These are phyloP conservation scores for Sebastes oblongus DNA, from an alignment of 2,797 vertebrate species.

Conservation along the genomic window DNA sequence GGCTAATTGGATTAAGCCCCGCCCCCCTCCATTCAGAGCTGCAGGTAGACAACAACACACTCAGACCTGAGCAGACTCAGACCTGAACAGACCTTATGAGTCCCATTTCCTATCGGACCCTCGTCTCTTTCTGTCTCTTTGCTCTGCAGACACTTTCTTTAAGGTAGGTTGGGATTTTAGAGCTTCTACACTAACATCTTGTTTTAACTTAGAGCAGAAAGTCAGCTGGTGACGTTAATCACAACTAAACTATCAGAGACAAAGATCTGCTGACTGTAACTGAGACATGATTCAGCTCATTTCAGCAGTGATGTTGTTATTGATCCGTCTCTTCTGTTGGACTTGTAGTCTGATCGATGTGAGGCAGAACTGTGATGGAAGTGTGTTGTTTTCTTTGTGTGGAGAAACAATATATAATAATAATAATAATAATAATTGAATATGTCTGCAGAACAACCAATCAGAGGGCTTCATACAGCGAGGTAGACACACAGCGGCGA, in stretches of 20 bases:
- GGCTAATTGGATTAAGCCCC: conserved; percentile 62
- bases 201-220: not conserved
- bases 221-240: not conserved
- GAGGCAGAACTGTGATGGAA: too few relatives aligned
- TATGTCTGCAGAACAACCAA: too few relatives aligned
- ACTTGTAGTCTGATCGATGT: not conserved
- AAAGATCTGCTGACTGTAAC: too few relatives aligned
- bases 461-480: too few relatives aligned
- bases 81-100: not conserved
- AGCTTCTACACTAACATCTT: not conserved
- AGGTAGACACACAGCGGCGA: too few relatives aligned
- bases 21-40: conserved; percentile 9
- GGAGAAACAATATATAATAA: too few relatives aligned
- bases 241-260: too few relatives aligned
- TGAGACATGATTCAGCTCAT: not conserved
- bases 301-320: not conserved
- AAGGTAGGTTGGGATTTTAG: conserved; percentile 33
- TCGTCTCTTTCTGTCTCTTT: not conserved
- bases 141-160: not conserved
- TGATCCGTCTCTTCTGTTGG: not conserved
- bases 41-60: conserved; percentile 17
- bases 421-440: too few relatives aligned
- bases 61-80: not conserved
- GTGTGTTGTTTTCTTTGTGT: too few relatives aligned
- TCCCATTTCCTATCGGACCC: not conserved